Evolutionary conservation across 2,888 invertebrate genomes (phyloP), one percentile per base, ranked within the genome.

Genomic region (Listrodromus nycthemerus): DNA sequence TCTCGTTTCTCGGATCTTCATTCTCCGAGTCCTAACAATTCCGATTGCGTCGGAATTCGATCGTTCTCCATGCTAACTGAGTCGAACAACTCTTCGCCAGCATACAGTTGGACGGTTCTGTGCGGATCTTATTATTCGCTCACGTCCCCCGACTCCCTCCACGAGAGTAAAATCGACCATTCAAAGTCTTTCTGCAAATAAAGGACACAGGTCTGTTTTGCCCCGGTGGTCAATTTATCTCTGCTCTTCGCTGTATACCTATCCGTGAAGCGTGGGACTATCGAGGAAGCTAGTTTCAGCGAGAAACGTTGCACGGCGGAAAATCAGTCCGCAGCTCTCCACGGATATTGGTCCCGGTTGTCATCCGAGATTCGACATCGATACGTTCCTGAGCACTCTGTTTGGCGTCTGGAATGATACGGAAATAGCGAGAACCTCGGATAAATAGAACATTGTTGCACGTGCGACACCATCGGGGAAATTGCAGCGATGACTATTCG

Each of bases 21-120:
- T 80, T 37, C 58, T 50, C 73, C 24, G 52, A 67, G 45, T 74
- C 58, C 67, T 67, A 6, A 61, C 67, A 66, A 61, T 55, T 73
- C 66, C 30, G 10, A 58, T 55, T 80, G 58, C 37, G 37, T 48
- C 50, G 67, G 37, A 74, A 80, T 61, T 80, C 74, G 67, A 80
- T 67, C 61, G 67, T 33, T 61, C 24, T 58, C 61, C 33, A 41
- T 58, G 37, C 30, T 4, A 67, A 58, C 16, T 33, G 55, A 74
- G 66, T 5, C 55, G 73, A 45, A 67, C 58, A 73, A 80, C 24
- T 80, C 66, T 8, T n/a, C 33, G 16, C 33, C 30, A 33, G 37
- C 67, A 73, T 63, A 8, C 63, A n/a, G 0, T 21, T 52, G 37
- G 37, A 70, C 75, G 52, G 48, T 37, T 21, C 19, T 70, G 6